phyloP scores from a whole-genome alignment of 35 echinoderm and acorn worm genomes.

The Anneissia japonica region DNA sequence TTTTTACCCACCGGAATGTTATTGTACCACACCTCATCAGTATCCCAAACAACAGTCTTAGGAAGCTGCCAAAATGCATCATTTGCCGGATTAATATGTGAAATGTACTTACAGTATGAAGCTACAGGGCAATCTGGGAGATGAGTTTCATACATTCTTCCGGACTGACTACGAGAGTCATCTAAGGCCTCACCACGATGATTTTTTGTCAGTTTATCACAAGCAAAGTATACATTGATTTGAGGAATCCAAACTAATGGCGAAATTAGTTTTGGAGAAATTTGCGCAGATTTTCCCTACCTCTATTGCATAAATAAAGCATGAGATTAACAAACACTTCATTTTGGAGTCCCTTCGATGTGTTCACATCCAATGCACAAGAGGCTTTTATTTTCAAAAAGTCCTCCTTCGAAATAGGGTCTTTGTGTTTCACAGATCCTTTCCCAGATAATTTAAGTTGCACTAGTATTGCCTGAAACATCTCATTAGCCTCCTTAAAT shows the following conservation, averaged over 20 bases:
- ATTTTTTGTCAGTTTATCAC: no score
- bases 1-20: slow-evolving; percentile 17
- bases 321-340: slow-evolving; percentile 41
- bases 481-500: not conserved
- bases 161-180: slow-evolving; percentile 9
- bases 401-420: slow-evolving; percentile 29
- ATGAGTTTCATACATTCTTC: slow-evolving; percentile 49
- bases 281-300: slow-evolving; percentile 25
- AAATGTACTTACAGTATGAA: slow-evolving; percentile 12
- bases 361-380: slow-evolving; percentile 18
- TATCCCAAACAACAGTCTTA: not conserved
- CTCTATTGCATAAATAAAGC: slow-evolving; percentile 47
- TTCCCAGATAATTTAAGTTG: not conserved
- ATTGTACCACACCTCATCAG: slow-evolving; percentile 5
- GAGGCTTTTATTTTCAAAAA: slow-evolving; percentile 35
- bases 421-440: slow-evolving; percentile 8
- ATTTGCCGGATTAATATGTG: slow-evolving; percentile 1
- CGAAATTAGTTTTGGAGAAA: slow-evolving; percentile 14
- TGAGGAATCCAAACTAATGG: not conserved
- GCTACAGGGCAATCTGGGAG: slow-evolving; percentile 28
- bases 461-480: not conserved
- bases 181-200: slow-evolving; percentile 8
- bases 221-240: slow-evolving; percentile 10
- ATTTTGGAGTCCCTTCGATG: slow-evolving; percentile 32
- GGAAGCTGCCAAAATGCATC: slow-evolving; percentile 40